Percentiles rank a stretch among this genome's conserved stretches.
Evolutionary conservation across 2,797 vertebrate genomes (phyloP).

Genomic region (Onychomys leucogaster): DNA sequence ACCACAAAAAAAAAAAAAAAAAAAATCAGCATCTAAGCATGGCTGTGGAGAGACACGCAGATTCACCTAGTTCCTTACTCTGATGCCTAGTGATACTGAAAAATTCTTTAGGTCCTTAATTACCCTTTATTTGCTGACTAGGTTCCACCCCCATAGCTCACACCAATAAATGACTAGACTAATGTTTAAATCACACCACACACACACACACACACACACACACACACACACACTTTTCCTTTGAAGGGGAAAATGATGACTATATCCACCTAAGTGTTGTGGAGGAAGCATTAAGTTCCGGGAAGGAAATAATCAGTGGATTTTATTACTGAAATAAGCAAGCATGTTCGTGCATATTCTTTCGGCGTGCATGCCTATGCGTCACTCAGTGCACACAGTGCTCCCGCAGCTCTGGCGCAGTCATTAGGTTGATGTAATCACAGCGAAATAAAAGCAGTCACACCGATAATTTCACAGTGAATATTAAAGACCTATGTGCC

Average conservation of each 20-base stretch:
- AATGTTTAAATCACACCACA: slow-evolving; percentile 42
- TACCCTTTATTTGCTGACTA: slow-evolving; percentile 75
- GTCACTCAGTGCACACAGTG: slow-evolving; percentile 81
- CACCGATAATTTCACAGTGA: slow-evolving; percentile 83
- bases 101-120: slow-evolving; percentile 81
- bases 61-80: slow-evolving; percentile 76
- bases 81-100: slow-evolving; percentile 77
- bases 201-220: neutral
- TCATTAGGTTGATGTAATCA: slow-evolving; percentile 89
- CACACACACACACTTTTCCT: neutral
- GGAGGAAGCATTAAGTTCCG: slow-evolving; percentile 72
- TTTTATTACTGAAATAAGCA: slow-evolving; percentile 88
- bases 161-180: slow-evolving; percentile 50
- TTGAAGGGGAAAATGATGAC: slow-evolving; percentile 61
- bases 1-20: neutral
- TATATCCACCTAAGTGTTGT: slow-evolving; percentile 50
- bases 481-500: slow-evolving; percentile 87
- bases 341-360: slow-evolving; percentile 88
- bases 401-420: slow-evolving; percentile 80
- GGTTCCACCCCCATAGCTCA: neutral
- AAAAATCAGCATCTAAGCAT: slow-evolving; percentile 16
- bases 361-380: slow-evolving; percentile 81
- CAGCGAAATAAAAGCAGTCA: slow-evolving; percentile 83
- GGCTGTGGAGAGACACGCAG: neutral
- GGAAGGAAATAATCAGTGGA: slow-evolving; percentile 81